Evolutionary conservation across 1,140 invertebrate species (phyloP).

Genomic region (Leguminivora glycinivorella): DNA sequence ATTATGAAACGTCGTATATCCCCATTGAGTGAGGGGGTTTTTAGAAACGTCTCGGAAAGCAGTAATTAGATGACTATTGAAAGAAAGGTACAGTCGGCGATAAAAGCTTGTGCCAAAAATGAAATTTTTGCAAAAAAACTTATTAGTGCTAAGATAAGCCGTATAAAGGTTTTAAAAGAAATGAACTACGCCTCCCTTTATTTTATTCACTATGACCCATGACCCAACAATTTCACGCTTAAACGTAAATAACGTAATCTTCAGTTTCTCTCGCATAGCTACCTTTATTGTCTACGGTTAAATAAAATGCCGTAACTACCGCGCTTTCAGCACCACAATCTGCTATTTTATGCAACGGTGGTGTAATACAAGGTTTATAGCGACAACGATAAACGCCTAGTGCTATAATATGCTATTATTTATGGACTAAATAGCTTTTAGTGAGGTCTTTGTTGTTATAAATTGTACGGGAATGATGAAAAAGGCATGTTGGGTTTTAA

Average conservation of each 20-base stretch:
- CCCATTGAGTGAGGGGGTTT: too few species aligned
- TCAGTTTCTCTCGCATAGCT: not conserved
- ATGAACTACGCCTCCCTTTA: not conserved
- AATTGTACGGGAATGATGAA: not conserved
- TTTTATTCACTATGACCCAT: not conserved
- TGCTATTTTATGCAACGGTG: not conserved
- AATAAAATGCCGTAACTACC: not conserved
- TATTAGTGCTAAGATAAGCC: too few species aligned
- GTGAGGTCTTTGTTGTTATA: not conserved
- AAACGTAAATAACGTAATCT: slow-evolving; percentile 6
- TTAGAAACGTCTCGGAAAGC: too few species aligned
- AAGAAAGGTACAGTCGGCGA: too few species aligned
- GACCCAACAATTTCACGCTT: not conserved
- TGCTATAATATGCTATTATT: slow-evolving; percentile 1
- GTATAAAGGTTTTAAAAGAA: too few species aligned
- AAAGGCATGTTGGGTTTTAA: too few species aligned
- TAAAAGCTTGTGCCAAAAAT: too few species aligned
- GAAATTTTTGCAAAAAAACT: too few species aligned
- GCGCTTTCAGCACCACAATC: not conserved
- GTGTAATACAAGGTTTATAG: not conserved
- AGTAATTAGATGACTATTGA: too few species aligned
- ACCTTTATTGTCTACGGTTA: not conserved
- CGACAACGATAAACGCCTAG: not conserved
- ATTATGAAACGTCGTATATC: too few species aligned
- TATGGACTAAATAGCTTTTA: not conserved